Percentiles rank a stretch among this genome's conserved stretches.
Evolutionary conservation across 2,888 invertebrate species (phyloP).

Genomic region (Microplitis deprimator): DNA sequence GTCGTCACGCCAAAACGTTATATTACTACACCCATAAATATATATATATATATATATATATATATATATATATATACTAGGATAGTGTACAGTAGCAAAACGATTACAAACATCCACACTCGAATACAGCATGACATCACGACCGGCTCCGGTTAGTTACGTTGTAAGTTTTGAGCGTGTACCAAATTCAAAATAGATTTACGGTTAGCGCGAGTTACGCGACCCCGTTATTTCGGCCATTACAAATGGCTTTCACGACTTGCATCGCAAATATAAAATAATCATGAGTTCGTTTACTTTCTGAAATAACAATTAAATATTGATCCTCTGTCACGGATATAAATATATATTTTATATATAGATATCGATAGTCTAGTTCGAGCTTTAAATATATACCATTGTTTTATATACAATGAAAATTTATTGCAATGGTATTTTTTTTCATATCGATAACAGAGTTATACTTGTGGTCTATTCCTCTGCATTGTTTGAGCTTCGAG

Average conservation of each 20-base stretch:
- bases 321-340: background rate
- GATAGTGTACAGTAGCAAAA: background rate
- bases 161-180: slow-evolving; percentile 50
- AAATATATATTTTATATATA: slow-evolving; percentile 4
- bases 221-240: slow-evolving; percentile 36
- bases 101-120: slow-evolving; percentile 13
- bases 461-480: background rate
- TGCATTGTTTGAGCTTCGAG: background rate
- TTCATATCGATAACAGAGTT: background rate
- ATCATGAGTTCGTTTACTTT: slow-evolving; percentile 15
- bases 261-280: slow-evolving; percentile 19
- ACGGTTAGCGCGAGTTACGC: slow-evolving; percentile 49
- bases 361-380: background rate
- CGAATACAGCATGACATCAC: slow-evolving; percentile 55
- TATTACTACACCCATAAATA: background rate
- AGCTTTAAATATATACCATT: background rate
- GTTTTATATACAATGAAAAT: background rate
- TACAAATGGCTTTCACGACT: slow-evolving; percentile 16
- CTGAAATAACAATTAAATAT: background rate
- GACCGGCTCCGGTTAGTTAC: slow-evolving; percentile 36
- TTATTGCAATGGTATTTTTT: background rate
- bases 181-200: slow-evolving; percentile 60
- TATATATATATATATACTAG: background rate
- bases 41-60: background rate
- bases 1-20: slow-evolving; percentile 13